Percentiles rank a stretch among this genome's conserved stretches.
Conservation (phyloP, 2,113 vertebrate genomes). For the Charadrius vociferus region DNA sequence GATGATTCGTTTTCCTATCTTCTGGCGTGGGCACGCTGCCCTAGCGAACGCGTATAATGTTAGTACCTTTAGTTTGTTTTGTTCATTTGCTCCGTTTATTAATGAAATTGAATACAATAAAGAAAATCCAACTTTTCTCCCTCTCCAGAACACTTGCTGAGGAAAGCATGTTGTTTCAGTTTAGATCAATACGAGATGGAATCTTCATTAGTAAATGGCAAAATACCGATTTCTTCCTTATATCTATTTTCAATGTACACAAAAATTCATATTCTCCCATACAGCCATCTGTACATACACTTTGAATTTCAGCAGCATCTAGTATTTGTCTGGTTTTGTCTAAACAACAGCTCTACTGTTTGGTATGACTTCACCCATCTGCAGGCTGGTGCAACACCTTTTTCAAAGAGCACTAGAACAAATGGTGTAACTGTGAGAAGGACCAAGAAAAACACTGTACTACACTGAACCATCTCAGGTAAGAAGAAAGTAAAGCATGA, state of each 20-base stretch:
- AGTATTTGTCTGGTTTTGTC: not conserved
- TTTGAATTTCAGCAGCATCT: not conserved
- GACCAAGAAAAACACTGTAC: not conserved
- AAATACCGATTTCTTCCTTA: not conserved
- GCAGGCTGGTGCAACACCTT: not conserved
- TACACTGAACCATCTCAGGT: not conserved
- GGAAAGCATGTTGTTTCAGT: not conserved
- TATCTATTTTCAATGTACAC: not conserved
- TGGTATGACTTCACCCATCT: not conserved
- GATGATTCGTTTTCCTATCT: slow-evolving; percentile 49
- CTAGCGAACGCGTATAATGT: not conserved
- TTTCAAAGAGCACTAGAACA: not conserved
- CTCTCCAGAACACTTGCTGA: not conserved
- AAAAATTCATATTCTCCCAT: not conserved
- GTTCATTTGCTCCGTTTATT: slow-evolving; percentile 19
- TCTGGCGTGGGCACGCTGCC: slow-evolving; percentile 30
- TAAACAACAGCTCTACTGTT: not conserved
- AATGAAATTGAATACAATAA: not conserved
- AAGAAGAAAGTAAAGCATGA: not conserved
- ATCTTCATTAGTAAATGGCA: not conserved
- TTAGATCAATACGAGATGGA: not conserved
- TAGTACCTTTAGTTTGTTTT: slow-evolving; percentile 14
- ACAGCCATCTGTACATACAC: not conserved
- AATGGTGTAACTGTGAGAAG: not conserved
- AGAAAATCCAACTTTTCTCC: not conserved